phyloP scores from a whole-genome alignment of 2,113 vertebrate species.

The Phodopus roborovskii region DNA sequence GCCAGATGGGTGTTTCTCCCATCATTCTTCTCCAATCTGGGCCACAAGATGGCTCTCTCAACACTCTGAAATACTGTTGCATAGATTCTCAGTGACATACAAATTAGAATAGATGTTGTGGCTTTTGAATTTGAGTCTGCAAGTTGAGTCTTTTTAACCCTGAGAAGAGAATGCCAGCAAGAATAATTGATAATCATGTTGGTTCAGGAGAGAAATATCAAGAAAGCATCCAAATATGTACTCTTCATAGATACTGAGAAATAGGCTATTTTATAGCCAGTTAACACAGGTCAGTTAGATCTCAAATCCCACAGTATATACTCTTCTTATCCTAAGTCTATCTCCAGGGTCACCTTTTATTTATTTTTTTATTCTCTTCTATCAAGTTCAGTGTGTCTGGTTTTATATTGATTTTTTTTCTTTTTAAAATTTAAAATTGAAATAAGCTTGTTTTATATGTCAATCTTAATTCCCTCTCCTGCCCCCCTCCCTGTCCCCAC shows the following conservation, averaged over 20 bases:
- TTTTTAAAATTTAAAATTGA: no score
- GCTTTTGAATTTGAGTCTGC: background rate
- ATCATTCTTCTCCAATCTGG: background rate
- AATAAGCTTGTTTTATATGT: no score
- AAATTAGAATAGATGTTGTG: background rate
- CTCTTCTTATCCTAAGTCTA: background rate
- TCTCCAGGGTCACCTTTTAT: background rate
- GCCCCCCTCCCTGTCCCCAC: no score
- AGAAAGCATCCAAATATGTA: background rate
- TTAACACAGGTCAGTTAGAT: background rate
- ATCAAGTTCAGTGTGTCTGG: no score
- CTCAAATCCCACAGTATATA: background rate
- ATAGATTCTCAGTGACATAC: background rate
- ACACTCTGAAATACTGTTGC: background rate
- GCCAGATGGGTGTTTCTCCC: fast-evolving
- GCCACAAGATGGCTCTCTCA: background rate
- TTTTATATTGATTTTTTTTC: no score
- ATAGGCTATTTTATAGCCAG: background rate
- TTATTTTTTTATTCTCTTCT: no score
- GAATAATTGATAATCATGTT: background rate
- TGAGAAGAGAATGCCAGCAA: background rate
- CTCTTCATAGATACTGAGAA: background rate
- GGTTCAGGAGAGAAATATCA: background rate
- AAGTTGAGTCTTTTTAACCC: background rate
- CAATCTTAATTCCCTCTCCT: no score